A percentile compares a stretch with the other conserved stretches of the same genome.
phyloP scores from a whole-genome alignment of 2,888 invertebrate species.

The Zelleria hepariella region DNA sequence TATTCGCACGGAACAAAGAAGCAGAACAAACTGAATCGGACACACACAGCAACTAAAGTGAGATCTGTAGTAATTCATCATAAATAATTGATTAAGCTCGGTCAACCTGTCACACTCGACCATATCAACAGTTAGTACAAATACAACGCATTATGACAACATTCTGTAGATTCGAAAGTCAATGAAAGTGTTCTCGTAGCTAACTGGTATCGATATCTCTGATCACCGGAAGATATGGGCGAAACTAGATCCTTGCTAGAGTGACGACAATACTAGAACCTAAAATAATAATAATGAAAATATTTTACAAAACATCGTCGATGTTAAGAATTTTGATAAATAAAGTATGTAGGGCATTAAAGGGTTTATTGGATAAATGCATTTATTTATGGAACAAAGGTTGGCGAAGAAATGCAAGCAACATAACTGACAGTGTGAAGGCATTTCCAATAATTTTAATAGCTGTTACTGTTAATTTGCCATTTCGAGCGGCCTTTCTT shows the following conservation, averaged over 20 bases:
- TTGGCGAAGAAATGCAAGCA: no score
- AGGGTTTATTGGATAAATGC: no score
- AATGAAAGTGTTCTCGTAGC: constrained; percentile 29
- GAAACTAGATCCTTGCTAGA: constrained; percentile 8
- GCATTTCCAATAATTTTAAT: neutral
- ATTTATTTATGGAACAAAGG: no score
- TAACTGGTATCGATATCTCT: constrained; percentile 14
- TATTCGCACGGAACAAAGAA: neutral
- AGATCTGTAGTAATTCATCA: constrained; percentile 1
- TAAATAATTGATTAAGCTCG: constrained; percentile 1
- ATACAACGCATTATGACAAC: constrained; percentile 14
- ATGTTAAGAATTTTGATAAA: no score
- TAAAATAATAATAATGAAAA: no score
- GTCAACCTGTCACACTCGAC: constrained; percentile 1
- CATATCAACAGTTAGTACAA: constrained; percentile 5
- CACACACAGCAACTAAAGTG: neutral
- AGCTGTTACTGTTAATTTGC: neutral
- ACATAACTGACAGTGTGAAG: neutral
- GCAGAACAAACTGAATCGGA: neutral
- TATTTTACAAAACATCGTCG: no score
- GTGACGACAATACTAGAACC: no score
- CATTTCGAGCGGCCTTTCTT: neutral
- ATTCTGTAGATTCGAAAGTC: constrained; percentile 35
- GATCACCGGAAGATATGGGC: constrained; percentile 2
- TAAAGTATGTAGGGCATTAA: no score